Evolutionary conservation across 2,797 vertebrate species (phyloP).

Genomic region (Oreortyx pictus): DNA sequence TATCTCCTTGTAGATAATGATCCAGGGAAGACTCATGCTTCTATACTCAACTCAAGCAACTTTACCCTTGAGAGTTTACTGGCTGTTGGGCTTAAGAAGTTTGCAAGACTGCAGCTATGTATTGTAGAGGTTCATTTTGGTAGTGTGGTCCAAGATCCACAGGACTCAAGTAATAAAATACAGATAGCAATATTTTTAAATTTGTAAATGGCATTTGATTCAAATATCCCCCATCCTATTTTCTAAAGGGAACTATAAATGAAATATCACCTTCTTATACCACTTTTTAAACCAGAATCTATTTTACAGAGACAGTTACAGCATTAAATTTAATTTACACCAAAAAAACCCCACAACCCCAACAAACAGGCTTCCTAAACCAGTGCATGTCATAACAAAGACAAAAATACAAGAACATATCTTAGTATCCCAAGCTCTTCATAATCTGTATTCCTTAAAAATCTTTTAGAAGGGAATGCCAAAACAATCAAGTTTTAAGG

Average conservation of each 20-base stretch:
- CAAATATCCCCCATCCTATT: neutral
- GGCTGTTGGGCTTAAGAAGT: neutral
- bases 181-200: neutral
- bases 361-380: neutral
- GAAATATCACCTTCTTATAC: neutral
- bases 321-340: neutral
- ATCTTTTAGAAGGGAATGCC: neutral
- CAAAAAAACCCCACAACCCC: neutral
- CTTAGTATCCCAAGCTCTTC: neutral
- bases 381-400: neutral
- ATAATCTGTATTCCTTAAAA: neutral
- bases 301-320: neutral
- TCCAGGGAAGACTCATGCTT: neutral
- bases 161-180: neutral
- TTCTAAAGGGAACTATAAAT: neutral
- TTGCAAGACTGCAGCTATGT: neutral
- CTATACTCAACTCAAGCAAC: neutral
- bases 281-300: neutral
- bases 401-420: neutral
- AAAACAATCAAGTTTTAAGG: neutral
- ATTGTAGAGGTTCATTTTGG: neutral
- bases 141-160: neutral
- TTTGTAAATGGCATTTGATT: neutral
- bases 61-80: neutral
- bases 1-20: neutral